These are phyloP conservation scores for Junonia oenone DNA, from an alignment of 2,888 invertebrate species.

Conservation along the genomic window DNA sequence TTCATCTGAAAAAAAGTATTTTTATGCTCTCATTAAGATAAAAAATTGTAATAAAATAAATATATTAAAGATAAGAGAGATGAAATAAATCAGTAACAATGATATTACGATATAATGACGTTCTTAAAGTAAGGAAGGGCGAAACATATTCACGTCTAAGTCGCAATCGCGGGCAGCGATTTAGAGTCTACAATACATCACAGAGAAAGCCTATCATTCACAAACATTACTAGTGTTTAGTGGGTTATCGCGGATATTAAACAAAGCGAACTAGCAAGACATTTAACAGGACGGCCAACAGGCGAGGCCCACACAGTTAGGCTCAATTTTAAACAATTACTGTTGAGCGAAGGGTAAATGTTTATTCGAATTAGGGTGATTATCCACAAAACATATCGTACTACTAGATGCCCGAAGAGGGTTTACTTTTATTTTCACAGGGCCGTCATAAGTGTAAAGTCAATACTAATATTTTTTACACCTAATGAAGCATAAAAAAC, in stretches of 20 bases:
- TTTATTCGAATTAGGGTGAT: slow-evolving; percentile 74
- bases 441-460: neutral
- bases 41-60: neutral
- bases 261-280: slow-evolving; percentile 48
- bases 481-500: too few species aligned
- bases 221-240: slow-evolving; percentile 35
- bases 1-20: neutral
- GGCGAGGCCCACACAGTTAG: slow-evolving; percentile 75
- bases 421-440: neutral
- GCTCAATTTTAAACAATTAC: slow-evolving; percentile 80
- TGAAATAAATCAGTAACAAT: neutral
- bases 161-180: slow-evolving; percentile 1
- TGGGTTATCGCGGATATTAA: slow-evolving; percentile 53
- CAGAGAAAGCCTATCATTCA: slow-evolving; percentile 24
- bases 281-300: slow-evolving; percentile 58
- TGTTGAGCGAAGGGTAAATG: slow-evolving; percentile 76
- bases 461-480: too few species aligned
- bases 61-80: too few species aligned
- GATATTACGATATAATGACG: neutral
- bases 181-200: slow-evolving; percentile 16
- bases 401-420: neutral
- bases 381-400: slow-evolving; percentile 9
- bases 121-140: neutral
- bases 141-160: slow-evolving; percentile 8
- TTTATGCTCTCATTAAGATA: neutral